Conservation (phyloP, 2,113 vertebrate species). For the Pterocles gutturalis region DNA sequence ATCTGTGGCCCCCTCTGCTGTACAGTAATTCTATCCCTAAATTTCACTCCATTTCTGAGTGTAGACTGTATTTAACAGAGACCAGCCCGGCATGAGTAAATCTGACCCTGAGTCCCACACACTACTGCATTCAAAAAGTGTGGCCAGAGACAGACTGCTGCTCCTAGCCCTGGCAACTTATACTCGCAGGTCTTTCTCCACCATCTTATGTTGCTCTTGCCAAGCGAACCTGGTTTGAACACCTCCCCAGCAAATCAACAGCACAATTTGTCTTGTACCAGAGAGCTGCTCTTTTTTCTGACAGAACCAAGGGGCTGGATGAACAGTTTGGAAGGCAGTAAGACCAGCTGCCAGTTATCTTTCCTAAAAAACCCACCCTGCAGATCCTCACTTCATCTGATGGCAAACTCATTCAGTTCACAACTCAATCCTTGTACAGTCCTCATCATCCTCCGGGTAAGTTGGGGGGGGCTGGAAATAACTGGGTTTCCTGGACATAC, state of each 20-base stretch:
- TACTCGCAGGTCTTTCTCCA: background rate
- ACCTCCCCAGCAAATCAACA: rapidly evolving
- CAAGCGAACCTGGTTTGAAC: background rate
- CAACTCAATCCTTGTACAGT: background rate
- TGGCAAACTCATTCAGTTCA: background rate
- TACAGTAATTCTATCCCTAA: background rate
- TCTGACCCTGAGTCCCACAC: too few relatives aligned
- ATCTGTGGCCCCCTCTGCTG: background rate
- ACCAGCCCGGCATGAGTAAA: background rate
- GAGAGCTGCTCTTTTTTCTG: background rate
- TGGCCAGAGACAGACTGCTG: rapidly evolving
- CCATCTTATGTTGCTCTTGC: background rate
- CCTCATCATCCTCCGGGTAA: background rate
- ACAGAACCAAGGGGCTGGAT: background rate
- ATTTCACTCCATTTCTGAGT: background rate
- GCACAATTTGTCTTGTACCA: background rate
- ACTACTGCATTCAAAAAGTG: background rate
- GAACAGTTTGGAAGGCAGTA: background rate
- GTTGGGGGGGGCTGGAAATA: background rate
- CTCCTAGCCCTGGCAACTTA: background rate
- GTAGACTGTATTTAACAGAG: rapidly evolving
- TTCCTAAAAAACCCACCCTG: background rate
- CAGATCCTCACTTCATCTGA: background rate
- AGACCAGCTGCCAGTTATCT: background rate
- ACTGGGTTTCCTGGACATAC: background rate